A percentile compares a stretch with the other conserved stretches of the same genome.
These are phyloP conservation scores for Panzeria rudis DNA, from an alignment of 2,888 invertebrate species.

Conservation along the genomic window DNA sequence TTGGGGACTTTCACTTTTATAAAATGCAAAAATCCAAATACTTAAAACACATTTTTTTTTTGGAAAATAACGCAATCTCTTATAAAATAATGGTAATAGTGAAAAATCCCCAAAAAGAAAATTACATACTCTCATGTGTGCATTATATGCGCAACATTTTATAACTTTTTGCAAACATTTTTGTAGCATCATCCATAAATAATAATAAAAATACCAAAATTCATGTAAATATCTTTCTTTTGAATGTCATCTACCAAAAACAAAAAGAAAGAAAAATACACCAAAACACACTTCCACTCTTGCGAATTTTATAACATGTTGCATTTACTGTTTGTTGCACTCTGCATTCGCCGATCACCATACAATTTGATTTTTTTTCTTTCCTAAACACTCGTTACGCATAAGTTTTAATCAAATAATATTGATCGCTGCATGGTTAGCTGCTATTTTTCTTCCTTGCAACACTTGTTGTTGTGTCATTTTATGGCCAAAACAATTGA, in stretches of 20 bases:
- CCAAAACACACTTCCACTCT: neutral
- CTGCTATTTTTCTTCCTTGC: neutral
- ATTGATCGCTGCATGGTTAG: neutral
- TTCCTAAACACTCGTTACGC: slow-evolving; percentile 32
- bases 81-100: slow-evolving; percentile 42
- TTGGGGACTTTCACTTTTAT: slow-evolving; percentile 70
- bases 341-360: slow-evolving; percentile 5
- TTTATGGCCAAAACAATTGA: slow-evolving; percentile 54
- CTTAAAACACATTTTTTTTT: slow-evolving; percentile 25
- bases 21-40: slow-evolving; percentile 33
- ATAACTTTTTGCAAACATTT: slow-evolving; percentile 39
- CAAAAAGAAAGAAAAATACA: slow-evolving; percentile 12
- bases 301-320: slow-evolving; percentile 27
- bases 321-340: slow-evolving; percentile 13
- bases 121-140: slow-evolving; percentile 36
- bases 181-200: slow-evolving; percentile 58
- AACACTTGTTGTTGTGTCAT: slow-evolving; percentile 19
- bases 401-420: slow-evolving; percentile 34
- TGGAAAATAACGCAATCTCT: slow-evolving; percentile 64
- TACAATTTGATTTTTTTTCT: neutral
- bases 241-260: slow-evolving; percentile 49
- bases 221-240: slow-evolving; percentile 49
- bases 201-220: slow-evolving; percentile 43
- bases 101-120: slow-evolving; percentile 12
- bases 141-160: slow-evolving; percentile 50